phyloP scores from a whole-genome alignment of 2,888 invertebrate species.

The Tetragonisca angustula region DNA sequence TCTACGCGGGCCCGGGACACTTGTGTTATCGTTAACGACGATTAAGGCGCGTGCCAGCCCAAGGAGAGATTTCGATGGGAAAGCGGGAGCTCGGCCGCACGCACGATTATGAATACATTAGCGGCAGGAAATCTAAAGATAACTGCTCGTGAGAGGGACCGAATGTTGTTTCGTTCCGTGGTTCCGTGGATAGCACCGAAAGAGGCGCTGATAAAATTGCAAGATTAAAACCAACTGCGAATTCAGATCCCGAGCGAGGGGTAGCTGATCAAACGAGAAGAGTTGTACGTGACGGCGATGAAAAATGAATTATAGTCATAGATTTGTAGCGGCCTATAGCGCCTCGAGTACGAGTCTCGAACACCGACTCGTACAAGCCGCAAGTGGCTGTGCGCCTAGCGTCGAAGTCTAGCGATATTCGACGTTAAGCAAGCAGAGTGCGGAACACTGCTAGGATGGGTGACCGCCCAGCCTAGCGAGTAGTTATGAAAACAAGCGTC shows the following conservation, averaged over 20 bases:
- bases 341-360: too few species aligned
- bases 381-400: too few species aligned
- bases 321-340: too few species aligned
- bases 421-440: too few species aligned
- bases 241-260: background rate
- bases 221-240: background rate
- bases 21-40: conserved; percentile 67
- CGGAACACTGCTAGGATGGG: too few species aligned
- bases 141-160: background rate
- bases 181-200: background rate
- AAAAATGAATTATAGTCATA: background rate
- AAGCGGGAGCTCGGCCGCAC: conserved; percentile 20
- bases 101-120: conserved; percentile 56
- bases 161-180: background rate
- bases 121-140: conserved; percentile 19
- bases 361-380: too few species aligned
- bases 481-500: too few species aligned
- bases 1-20: conserved; percentile 50
- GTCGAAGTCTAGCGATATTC: too few species aligned
- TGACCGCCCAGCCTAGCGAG: too few species aligned
- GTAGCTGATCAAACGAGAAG: background rate
- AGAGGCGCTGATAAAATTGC: background rate
- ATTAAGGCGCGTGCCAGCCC: conserved; percentile 64
- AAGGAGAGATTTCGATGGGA: conserved; percentile 58
- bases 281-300: background rate